These are phyloP conservation scores for Sylvia atricapilla DNA, from an alignment of 2,113 vertebrate species.

Conservation along the genomic window DNA sequence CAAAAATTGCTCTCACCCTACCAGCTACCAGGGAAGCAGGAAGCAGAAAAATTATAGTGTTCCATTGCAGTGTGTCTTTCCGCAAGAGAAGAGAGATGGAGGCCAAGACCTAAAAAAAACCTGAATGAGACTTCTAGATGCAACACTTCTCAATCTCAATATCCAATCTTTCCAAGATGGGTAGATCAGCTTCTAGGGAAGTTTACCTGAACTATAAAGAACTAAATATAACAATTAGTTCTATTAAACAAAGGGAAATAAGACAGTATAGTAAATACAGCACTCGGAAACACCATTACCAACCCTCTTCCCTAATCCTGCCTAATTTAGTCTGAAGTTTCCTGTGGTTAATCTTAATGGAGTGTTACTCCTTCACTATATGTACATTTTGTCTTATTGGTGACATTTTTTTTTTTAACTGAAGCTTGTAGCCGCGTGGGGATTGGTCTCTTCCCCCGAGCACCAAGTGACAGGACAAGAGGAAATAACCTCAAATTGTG, in stretches of 20 bases:
- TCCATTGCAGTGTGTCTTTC: background rate
- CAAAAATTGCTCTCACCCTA: background rate
- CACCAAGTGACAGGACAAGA: accelerated
- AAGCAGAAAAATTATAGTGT: background rate
- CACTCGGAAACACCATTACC: background rate
- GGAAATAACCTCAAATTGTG: background rate
- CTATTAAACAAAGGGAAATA: background rate
- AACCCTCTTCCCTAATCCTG: background rate
- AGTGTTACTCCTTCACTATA: background rate
- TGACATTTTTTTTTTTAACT: background rate
- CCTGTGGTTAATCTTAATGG: background rate
- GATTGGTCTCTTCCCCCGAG: background rate
- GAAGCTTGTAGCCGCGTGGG: accelerated
- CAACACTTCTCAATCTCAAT: background rate
- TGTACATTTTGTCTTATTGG: background rate
- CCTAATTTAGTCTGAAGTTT: background rate
- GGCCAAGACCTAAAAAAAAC: background rate
- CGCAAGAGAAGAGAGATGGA: background rate
- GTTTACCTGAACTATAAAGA: background rate
- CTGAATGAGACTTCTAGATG: background rate
- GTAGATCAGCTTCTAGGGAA: background rate
- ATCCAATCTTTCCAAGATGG: background rate
- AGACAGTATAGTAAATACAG: background rate
- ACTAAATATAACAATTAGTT: background rate
- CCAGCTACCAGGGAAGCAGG: background rate